phyloP scores from a whole-genome alignment of 2,797 vertebrate species.

The Spondyliosoma cantharus region DNA sequence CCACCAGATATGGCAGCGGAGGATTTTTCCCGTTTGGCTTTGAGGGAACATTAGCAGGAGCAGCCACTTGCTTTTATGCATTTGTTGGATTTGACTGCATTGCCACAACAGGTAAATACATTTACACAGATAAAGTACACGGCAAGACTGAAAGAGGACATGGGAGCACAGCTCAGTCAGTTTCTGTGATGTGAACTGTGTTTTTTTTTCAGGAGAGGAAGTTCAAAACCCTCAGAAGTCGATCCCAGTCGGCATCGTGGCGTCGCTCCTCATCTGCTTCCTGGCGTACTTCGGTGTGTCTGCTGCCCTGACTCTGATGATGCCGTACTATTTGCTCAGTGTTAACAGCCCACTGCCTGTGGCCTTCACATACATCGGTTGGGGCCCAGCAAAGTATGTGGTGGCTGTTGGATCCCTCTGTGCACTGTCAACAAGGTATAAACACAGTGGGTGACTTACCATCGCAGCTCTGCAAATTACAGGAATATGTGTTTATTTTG shows the following conservation, averaged over 20 bases:
- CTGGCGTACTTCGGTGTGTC: conserved; percentile 90
- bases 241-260: conserved; percentile 87
- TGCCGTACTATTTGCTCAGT: conserved; percentile 90
- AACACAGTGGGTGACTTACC: background rate
- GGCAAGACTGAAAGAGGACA: too few species aligned
- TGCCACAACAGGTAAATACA: conserved; percentile 84
- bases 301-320: conserved; percentile 89
- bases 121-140: background rate
- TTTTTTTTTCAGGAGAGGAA: conserved; percentile 86
- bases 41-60: conserved; percentile 89
- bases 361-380: conserved; percentile 88
- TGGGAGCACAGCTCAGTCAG: background rate
- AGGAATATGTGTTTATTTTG: background rate
- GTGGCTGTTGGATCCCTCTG: conserved; percentile 91
- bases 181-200: background rate
- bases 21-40: conserved; percentile 92
- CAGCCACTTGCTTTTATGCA: conserved; percentile 91
- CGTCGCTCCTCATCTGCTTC: conserved; percentile 90
- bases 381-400: conserved; percentile 85
- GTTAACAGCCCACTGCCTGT: conserved; percentile 85
- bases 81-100: conserved; percentile 95
- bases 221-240: conserved; percentile 89
- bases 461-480: background rate
- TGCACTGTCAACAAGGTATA: conserved; percentile 89
- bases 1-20: conserved; percentile 59